These are phyloP conservation scores for Drosophila nikananu DNA, from an alignment of 1,140 invertebrate genomes.

Conservation along the genomic window DNA sequence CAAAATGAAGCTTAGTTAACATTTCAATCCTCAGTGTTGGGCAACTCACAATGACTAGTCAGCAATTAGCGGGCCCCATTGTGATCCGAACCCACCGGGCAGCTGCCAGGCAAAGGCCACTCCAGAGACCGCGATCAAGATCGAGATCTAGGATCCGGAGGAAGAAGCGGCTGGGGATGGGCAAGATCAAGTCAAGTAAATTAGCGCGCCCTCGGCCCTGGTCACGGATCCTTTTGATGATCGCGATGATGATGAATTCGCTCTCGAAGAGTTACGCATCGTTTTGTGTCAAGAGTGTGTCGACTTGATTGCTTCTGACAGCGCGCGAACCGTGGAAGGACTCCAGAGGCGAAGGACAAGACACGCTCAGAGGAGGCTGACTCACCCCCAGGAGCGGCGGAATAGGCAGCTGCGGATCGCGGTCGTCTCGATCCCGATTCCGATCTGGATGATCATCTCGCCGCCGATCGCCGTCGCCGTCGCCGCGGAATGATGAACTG, in stretches of 20 bases:
- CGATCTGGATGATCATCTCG: conserved; percentile 49
- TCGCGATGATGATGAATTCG: conserved; percentile 51
- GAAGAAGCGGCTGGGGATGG: conserved; percentile 1
- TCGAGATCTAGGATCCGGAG: conserved; percentile 25
- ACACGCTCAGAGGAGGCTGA: conserved; percentile 60
- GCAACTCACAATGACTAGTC: conserved; percentile 70
- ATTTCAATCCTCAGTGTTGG: conserved; percentile 36
- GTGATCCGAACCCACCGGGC: conserved; percentile 50
- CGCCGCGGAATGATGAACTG: conserved; percentile 64
- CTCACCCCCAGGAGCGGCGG: conserved; percentile 26
- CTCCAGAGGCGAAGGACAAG: conserved; percentile 40
- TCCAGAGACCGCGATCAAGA: conserved; percentile 46
- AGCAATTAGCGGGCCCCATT: conserved; percentile 73
- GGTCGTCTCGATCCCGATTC: conserved; percentile 40
- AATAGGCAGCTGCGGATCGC: conserved; percentile 59
- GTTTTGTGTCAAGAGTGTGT: conserved; percentile 82
- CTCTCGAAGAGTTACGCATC: conserved; percentile 83
- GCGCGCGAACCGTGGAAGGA: conserved; percentile 72
- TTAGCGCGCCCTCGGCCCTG: conserved; percentile 70
- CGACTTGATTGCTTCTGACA: conserved; percentile 81
- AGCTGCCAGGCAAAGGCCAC: conserved; percentile 51
- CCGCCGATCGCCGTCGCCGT: conserved; percentile 21
- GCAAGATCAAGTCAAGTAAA: conserved; percentile 58
- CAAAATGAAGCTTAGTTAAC: conserved; percentile 29
- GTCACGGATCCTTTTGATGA: conserved; percentile 76